Evolutionary conservation across 1,140 invertebrate species (phyloP).

Genomic region (Trissolcus basalis): DNA sequence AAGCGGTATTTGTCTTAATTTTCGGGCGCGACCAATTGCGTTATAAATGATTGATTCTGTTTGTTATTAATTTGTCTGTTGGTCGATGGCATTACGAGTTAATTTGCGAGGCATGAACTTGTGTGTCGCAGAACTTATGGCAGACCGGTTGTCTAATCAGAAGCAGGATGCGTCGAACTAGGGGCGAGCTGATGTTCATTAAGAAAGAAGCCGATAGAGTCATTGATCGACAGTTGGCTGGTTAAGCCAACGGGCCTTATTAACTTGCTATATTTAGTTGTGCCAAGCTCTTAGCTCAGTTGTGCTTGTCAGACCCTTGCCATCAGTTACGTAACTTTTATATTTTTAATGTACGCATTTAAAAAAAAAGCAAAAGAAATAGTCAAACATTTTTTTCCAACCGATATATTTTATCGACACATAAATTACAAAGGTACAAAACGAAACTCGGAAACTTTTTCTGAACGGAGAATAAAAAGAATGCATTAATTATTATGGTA

Average conservation of each 20-base stretch:
- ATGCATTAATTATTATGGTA: background rate
- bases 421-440: too few species aligned
- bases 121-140: conserved; percentile 5
- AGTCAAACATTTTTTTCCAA: too few species aligned
- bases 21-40: background rate
- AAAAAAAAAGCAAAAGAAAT: too few species aligned
- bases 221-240: conserved; percentile 58
- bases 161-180: conserved; percentile 56
- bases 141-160: conserved; percentile 54
- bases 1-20: conserved; percentile 8
- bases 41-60: conserved; percentile 20
- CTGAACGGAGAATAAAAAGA: background rate
- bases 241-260: conserved; percentile 51
- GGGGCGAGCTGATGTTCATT: conserved; percentile 51
- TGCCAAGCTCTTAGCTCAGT: conserved; percentile 7
- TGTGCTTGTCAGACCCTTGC: conserved; percentile 2
- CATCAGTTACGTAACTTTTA: conserved; percentile 13
- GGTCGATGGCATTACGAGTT: conserved; percentile 42
- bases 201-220: conserved; percentile 57
- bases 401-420: too few species aligned
- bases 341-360: background rate
- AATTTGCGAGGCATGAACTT: conserved; percentile 55
- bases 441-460: too few species aligned
- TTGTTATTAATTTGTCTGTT: conserved; percentile 44
- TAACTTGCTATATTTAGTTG: conserved; percentile 50